Evolutionary conservation across 2,113 vertebrate species (phyloP).

Genomic region (Rhea americana): DNA sequence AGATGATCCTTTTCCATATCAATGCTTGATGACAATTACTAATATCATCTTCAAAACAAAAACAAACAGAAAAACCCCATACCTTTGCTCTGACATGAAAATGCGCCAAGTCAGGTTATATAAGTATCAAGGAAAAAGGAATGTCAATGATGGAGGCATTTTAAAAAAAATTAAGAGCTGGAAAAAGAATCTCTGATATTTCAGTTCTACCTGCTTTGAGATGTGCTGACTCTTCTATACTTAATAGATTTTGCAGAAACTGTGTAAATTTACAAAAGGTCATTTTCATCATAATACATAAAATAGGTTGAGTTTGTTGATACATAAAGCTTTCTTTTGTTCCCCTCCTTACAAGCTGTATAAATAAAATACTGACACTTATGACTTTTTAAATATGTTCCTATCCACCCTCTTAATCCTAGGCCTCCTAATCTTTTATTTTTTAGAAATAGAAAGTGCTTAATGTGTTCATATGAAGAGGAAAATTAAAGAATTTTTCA

Average conservation of each 20-base stretch:
- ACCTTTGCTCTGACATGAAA: background rate
- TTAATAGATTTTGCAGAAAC: conserved; percentile 16
- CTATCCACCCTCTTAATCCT: background rate
- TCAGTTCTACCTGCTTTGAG: conserved; percentile 20
- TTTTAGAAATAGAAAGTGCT: background rate
- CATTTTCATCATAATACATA: background rate
- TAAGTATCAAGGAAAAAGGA: background rate
- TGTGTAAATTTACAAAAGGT: background rate
- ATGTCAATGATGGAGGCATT: background rate
- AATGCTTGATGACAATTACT: background rate
- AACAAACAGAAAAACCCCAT: background rate
- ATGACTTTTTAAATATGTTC: background rate
- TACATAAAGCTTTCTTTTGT: background rate
- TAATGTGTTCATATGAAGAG: background rate
- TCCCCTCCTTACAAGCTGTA: background rate
- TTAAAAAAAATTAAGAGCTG: background rate
- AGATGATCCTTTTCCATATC: background rate
- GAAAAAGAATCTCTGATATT: background rate
- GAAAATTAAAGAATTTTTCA: background rate
- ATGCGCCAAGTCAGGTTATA: background rate
- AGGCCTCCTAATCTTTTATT: background rate
- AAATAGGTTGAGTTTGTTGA: background rate
- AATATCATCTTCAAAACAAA: background rate
- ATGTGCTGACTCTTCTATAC: background rate
- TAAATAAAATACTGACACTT: background rate